A percentile compares a stretch with the other conserved stretches of the same genome.
phyloP scores from a whole-genome alignment of 2,888 invertebrate species.

The Melikaiella ostensackeni region DNA sequence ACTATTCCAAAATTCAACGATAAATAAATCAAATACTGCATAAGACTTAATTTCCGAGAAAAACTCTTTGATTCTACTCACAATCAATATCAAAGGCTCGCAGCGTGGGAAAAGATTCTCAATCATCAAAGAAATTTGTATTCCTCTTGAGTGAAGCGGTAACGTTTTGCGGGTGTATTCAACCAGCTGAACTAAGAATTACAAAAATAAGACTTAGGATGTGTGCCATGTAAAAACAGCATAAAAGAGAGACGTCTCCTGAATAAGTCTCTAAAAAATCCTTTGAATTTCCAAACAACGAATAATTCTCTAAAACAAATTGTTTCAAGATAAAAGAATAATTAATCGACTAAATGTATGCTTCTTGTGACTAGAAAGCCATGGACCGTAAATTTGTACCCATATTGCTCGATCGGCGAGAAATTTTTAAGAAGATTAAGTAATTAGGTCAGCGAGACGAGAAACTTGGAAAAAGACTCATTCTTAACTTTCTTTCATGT shows the following conservation, averaged over 20 bases:
- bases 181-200: slow-evolving; percentile 19
- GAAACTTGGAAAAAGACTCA: slow-evolving; percentile 20
- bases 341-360: neutral
- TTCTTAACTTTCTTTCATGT: slow-evolving; percentile 27
- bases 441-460: slow-evolving; percentile 28
- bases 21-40: neutral
- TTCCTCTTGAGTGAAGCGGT: slow-evolving; percentile 1
- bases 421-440: slow-evolving; percentile 31
- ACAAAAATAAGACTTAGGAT: slow-evolving; percentile 8
- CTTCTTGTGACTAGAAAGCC: neutral
- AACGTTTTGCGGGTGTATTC: slow-evolving; percentile 11
- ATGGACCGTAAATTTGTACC: slow-evolving; percentile 6
- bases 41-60: neutral
- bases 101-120: slow-evolving; percentile 23
- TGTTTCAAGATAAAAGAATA: slow-evolving; percentile 8
- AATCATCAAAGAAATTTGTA: slow-evolving; percentile 27
- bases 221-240: neutral
- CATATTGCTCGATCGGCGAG: neutral
- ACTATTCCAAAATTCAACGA: neutral
- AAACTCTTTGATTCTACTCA: neutral
- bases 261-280: neutral
- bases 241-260: neutral
- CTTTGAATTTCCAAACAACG: neutral
- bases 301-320: neutral
- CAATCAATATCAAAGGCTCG: neutral